Base-by-base conservation (phyloP, 92 coral and sea anemone genomes). In the Epizoanthus scotinus region DNA sequence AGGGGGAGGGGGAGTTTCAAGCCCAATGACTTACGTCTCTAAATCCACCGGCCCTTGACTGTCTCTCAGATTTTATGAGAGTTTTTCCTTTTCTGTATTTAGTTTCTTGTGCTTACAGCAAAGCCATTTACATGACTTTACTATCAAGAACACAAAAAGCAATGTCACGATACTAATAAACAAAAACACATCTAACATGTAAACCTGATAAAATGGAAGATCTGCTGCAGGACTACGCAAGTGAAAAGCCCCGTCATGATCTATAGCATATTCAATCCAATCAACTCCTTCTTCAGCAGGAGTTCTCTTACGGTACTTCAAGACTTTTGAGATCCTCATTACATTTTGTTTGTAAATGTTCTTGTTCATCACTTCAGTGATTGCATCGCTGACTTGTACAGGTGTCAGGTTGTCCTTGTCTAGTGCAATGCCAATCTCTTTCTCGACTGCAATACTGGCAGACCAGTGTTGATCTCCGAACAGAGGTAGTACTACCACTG, bases 241-340 rank as follows among this genome's bases (percentile, higher is more conserved):
- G 56, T 84, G 87, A 20, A 28, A 52, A 14, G 83, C 87, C 1
- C 87, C 87, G 77, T 84, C 83, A 56, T 84, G 72, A 5, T 63
- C 77, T 47, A 84, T 25, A 2, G 83, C 87, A 56, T 84, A 84
- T 20, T 84, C 88, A 42, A 85, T 78, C 88, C 88, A 85, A 24
- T 85, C 88, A 0, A 84, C 88, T 27, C 88, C 88, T 44, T 85
- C 88, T 79, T 85, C 78, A 14, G 64, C 49, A 20, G 88, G 84
- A 22, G 84, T 68, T 62, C 25, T 56, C 52, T 50, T 85, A 54
- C 84, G 81, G 63, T 79, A 31, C 63, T 70, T 78, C 80, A 85
- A 25, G 20, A 78, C 40, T 60, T 60, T 47, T 4, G 88, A 78
- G 49, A 69, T 20, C 52, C 47, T 68, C 60, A 59, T 59, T 25